phyloP scores from a whole-genome alignment of 2,797 vertebrate genomes.

The Pantherophis vulpinus region DNA sequence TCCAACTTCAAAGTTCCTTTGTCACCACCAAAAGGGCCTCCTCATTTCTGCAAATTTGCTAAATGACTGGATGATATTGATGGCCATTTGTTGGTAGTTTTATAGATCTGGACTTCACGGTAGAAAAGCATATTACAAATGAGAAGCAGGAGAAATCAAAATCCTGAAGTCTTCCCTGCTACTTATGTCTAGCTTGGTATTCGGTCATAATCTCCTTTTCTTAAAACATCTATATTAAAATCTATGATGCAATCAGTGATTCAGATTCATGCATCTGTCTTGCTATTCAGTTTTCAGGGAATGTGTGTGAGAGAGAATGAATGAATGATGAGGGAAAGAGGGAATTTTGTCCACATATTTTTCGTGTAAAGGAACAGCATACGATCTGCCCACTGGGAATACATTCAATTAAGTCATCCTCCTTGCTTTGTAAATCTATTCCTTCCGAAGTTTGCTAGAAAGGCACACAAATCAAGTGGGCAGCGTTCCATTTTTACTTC shows the following conservation, averaged over 20 bases:
- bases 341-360: slow-evolving; percentile 62
- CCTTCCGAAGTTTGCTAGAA: slow-evolving; percentile 59
- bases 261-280: not conserved
- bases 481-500: slow-evolving; percentile 52
- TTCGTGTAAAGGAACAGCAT: slow-evolving; percentile 69
- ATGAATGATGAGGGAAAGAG: slow-evolving; percentile 31
- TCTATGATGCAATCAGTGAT: not conserved
- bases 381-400: slow-evolving; percentile 67
- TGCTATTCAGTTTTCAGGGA: not conserved
- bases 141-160: slow-evolving; percentile 15
- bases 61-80: not conserved
- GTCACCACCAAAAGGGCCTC: not conserved
- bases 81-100: not conserved
- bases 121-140: not conserved
- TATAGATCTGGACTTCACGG: not conserved
- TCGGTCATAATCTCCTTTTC: not conserved
- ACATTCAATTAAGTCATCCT: slow-evolving; percentile 72
- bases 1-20: not conserved
- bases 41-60: not conserved
- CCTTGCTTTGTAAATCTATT: slow-evolving; percentile 62
- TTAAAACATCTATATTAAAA: not conserved
- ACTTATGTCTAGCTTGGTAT: not conserved
- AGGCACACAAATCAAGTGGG: slow-evolving; percentile 62
- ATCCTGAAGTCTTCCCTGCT: not conserved
- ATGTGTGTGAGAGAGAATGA: not conserved